A percentile compares a stretch with the other conserved stretches of the same genome.
phyloP scores from a whole-genome alignment of 1,140 invertebrate species.

The Spodoptera litura region DNA sequence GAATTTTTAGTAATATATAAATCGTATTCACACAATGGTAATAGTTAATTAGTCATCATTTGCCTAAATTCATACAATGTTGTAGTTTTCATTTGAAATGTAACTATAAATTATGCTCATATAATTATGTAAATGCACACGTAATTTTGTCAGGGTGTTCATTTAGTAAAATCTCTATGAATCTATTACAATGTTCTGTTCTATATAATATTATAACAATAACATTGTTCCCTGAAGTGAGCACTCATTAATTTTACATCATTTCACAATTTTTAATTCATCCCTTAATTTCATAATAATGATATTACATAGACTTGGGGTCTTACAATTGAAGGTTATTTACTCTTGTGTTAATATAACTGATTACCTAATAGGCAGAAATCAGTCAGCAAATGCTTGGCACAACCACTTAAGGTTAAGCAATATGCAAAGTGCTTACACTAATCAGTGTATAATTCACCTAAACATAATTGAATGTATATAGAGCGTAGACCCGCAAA shows the following conservation, averaged over 20 bases:
- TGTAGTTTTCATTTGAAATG: conserved; percentile 23
- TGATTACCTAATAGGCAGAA: conserved; percentile 1
- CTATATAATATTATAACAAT: conserved; percentile 48
- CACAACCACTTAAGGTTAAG: conserved; percentile 9
- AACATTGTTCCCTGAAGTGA: conserved; percentile 72
- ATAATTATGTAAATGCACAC: conserved; percentile 44
- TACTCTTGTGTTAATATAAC: neutral
- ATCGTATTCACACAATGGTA: conserved; percentile 44
- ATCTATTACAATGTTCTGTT: conserved; percentile 13
- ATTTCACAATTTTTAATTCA: conserved; percentile 61
- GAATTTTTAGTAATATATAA: conserved; percentile 44
- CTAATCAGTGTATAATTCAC: conserved; percentile 23
- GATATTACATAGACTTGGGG: conserved; percentile 1
- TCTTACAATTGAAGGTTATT: conserved; percentile 8
- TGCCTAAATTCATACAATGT: conserved; percentile 36
- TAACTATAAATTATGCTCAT: conserved; percentile 43
- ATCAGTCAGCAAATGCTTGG: neutral
- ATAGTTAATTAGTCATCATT: conserved; percentile 33
- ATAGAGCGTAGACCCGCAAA: conserved; percentile 11
- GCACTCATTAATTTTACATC: conserved; percentile 61
- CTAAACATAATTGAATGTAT: conserved; percentile 28
- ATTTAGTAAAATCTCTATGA: conserved; percentile 41
- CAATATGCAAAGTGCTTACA: neutral
- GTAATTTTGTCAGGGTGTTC: conserved; percentile 19
- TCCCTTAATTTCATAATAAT: neutral